phyloP scores from a whole-genome alignment of 2,888 invertebrate species.

The Augiades crinisus region DNA sequence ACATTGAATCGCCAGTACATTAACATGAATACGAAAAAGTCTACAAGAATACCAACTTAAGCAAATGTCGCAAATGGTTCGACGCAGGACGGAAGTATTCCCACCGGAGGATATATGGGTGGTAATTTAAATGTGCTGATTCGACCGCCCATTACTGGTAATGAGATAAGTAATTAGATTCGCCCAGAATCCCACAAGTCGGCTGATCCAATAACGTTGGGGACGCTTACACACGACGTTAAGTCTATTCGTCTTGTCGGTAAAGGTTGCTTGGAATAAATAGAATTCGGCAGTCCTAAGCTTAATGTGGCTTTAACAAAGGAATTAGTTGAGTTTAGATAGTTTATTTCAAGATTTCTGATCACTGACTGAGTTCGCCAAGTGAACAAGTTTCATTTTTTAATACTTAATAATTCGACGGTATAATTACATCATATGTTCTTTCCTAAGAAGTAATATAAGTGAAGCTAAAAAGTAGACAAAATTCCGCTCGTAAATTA shows the following conservation, averaged over 20 bases:
- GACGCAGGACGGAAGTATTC: conserved; percentile 11
- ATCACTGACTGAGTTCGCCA: too few species aligned
- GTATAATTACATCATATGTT: too few species aligned
- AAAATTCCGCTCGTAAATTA: too few species aligned
- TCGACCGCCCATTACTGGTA: conserved; percentile 56
- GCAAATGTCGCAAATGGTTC: not conserved
- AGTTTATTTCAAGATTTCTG: too few species aligned
- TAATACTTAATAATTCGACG: too few species aligned
- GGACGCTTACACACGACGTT: not conserved
- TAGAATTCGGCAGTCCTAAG: too few species aligned
- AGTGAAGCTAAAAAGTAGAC: too few species aligned
- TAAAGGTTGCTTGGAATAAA: not conserved
- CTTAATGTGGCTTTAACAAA: not conserved
- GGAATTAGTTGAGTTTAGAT: too few species aligned
- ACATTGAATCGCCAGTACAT: too few species aligned
- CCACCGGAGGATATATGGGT: conserved; percentile 48
- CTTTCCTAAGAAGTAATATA: too few species aligned
- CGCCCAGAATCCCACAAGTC: conserved; percentile 40
- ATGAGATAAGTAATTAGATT: conserved; percentile 66
- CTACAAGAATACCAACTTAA: not conserved
- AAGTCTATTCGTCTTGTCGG: not conserved
- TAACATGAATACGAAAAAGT: not conserved
- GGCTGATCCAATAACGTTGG: conserved; percentile 24
- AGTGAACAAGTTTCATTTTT: too few species aligned
- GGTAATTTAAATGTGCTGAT: conserved; percentile 59